These are phyloP conservation scores for Chrysochloris asiatica DNA, from an alignment of 2,113 vertebrate species.

Conservation along the genomic window DNA sequence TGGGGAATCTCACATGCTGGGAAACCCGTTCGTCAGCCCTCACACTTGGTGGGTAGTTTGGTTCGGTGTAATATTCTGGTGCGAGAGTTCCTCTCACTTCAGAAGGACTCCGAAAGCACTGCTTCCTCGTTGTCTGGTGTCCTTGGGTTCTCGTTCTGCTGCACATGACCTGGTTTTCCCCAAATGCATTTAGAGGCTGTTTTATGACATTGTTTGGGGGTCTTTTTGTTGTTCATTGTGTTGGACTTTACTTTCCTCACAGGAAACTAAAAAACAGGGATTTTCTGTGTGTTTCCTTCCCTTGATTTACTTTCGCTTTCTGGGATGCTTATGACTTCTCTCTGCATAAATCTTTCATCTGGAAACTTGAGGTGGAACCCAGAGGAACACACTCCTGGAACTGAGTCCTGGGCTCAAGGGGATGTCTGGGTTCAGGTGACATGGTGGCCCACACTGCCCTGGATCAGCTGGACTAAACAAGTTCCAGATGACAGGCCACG, in stretches of 20 bases:
- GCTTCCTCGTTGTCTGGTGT: background rate
- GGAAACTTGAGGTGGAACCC: too few species aligned
- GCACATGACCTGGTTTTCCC: background rate
- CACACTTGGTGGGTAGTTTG: background rate
- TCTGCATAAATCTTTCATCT: background rate
- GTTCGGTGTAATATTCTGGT: background rate
- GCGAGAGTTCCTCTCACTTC: background rate
- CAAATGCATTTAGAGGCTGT: background rate
- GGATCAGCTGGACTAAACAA: rapidly evolving
- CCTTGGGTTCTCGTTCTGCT: background rate
- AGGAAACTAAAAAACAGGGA: too few species aligned
- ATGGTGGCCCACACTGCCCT: background rate
- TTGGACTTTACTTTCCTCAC: too few species aligned
- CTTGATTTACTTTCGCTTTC: background rate
- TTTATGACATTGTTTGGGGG: too few species aligned
- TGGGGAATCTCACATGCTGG: background rate
- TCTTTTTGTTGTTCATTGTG: background rate
- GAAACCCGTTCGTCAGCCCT: background rate
- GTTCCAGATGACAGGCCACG: background rate
- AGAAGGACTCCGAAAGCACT: background rate
- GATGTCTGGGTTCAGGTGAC: background rate
- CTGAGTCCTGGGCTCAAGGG: background rate
- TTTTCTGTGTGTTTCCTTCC: background rate
- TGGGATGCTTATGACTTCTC: background rate
- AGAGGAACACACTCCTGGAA: too few species aligned